phyloP scores from a whole-genome alignment of 2,113 vertebrate genomes.

The Elephantulus edwardii region DNA sequence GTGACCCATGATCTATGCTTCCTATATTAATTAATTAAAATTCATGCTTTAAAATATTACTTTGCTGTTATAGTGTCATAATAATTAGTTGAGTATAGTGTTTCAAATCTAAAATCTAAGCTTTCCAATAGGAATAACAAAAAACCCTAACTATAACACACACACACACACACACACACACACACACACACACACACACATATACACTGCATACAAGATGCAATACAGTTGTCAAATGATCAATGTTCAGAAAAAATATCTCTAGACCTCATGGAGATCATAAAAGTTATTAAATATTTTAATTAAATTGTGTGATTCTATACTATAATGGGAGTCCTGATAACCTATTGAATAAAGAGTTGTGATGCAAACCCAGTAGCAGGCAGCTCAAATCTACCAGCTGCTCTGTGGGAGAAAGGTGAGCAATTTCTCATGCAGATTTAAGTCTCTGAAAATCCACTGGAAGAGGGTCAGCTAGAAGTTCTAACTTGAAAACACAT shows the following conservation, averaged over 20 bases:
- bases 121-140: not conserved
- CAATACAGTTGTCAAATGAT: not conserved
- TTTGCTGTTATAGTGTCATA: not conserved
- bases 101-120: not conserved
- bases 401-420: too few relatives aligned
- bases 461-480: too few relatives aligned
- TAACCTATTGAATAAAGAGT: too few relatives aligned
- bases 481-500: too few relatives aligned
- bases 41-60: not conserved
- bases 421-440: too few relatives aligned
- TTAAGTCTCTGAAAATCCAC: too few relatives aligned
- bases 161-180: too few relatives aligned
- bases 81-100: not conserved
- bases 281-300: conserved; percentile 37
- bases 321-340: too few relatives aligned
- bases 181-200: too few relatives aligned
- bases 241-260: conserved; percentile 13
- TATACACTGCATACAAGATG: not conserved
- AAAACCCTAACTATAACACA: not conserved
- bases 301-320: conserved; percentile 56
- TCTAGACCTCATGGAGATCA: not conserved
- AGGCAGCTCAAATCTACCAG: too few relatives aligned
- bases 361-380: too few relatives aligned
- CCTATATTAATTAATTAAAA: not conserved
- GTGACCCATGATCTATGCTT: not conserved